These are phyloP conservation scores for Phataginus tricuspis DNA, from an alignment of 2,797 vertebrate genomes.

Conservation along the genomic window DNA sequence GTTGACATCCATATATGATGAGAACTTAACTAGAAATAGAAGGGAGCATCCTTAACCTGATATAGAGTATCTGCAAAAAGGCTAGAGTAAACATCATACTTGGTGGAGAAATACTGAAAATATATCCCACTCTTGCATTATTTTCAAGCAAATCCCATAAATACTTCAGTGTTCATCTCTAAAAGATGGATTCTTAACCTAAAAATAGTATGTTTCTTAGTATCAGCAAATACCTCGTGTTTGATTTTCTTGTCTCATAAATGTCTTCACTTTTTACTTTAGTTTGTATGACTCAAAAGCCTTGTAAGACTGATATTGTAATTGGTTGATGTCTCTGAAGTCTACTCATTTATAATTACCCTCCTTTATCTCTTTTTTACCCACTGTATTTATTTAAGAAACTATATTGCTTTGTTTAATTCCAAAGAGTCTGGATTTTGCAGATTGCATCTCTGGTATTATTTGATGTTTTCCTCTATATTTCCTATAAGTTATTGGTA, in stretches of 20 bases:
- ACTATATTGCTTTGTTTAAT: slow-evolving; percentile 25
- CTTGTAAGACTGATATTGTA: background rate
- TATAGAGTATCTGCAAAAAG: background rate
- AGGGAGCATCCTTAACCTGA: background rate
- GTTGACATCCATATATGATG: background rate
- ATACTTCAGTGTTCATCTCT: slow-evolving; percentile 2
- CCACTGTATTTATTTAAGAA: background rate
- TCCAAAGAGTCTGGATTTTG: slow-evolving; percentile 7
- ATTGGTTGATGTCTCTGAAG: slow-evolving; percentile 20
- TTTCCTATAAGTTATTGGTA: background rate
- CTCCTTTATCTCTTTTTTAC: background rate
- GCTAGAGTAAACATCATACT: background rate
- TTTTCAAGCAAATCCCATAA: slow-evolving; percentile 4
- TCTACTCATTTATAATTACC: background rate
- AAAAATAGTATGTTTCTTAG: slow-evolving; percentile 8
- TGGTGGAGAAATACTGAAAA: background rate
- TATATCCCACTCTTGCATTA: background rate
- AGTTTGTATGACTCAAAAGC: background rate
- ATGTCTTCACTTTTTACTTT: background rate
- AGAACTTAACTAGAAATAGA: background rate
- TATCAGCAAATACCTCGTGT: background rate
- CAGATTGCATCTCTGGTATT: background rate
- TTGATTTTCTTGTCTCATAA: background rate
- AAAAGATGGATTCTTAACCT: slow-evolving; percentile 15
- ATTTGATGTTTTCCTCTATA: background rate